phyloP scores from a whole-genome alignment of 2,888 invertebrate species.

The Noctua pronuba region DNA sequence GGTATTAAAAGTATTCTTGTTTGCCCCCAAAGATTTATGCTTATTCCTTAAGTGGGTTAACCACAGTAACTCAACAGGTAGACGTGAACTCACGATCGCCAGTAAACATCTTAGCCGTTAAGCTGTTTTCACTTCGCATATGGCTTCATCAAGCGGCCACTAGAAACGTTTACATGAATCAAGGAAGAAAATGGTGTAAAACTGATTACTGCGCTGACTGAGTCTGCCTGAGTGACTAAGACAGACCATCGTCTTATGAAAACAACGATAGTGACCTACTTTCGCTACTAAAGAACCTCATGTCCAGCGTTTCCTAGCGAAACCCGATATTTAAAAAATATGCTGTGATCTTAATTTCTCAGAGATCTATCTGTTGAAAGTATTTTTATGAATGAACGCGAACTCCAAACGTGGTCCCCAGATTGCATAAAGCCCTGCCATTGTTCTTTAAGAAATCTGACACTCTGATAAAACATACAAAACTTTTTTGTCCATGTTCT shows the following conservation, averaged over 20 bases:
- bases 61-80: constrained; percentile 40
- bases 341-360: too few relatives aligned
- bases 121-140: constrained; percentile 33
- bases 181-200: neutral
- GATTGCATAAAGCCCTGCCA: too few relatives aligned
- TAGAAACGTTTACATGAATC: constrained; percentile 13
- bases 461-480: neutral
- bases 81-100: constrained; percentile 13
- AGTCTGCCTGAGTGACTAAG: neutral
- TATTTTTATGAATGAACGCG: too few relatives aligned
- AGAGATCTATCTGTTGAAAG: too few relatives aligned
- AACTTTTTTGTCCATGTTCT: neutral
- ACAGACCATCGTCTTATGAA: neutral
- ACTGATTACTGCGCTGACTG: neutral
- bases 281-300: neutral
- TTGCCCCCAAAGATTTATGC: neutral
- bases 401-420: too few relatives aligned
- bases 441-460: too few relatives aligned
- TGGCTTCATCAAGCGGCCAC: constrained; percentile 42
- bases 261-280: neutral
- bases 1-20: neutral
- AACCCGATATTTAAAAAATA: too few relatives aligned
- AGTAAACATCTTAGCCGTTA: constrained; percentile 40
- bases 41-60: constrained; percentile 11
- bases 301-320: neutral